A percentile compares a stretch with the other conserved stretches of the same genome.
These are phyloP conservation scores for Hesperophylax magnus DNA, from an alignment of 1,140 invertebrate genomes.

Conservation along the genomic window DNA sequence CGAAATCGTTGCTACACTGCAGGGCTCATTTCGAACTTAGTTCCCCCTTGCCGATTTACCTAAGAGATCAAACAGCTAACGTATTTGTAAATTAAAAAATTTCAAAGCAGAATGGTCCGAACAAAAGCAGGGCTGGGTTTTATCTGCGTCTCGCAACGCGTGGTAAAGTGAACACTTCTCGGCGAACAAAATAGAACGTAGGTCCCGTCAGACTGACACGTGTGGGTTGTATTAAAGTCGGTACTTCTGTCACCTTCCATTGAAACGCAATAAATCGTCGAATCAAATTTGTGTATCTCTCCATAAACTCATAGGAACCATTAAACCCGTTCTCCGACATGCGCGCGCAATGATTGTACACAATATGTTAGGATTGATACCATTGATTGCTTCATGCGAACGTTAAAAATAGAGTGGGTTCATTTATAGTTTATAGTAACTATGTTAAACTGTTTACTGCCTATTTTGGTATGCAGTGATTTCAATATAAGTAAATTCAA, in stretches of 20 bases:
- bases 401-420: slow-evolving; percentile 10
- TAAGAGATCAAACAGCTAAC: too few species aligned
- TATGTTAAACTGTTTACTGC: background rate
- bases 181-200: background rate
- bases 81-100: too few species aligned
- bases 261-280: slow-evolving; percentile 9
- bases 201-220: background rate
- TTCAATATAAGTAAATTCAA: too few species aligned
- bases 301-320: background rate
- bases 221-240: background rate
- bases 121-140: too few species aligned
- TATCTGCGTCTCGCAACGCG: too few species aligned
- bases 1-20: too few species aligned
- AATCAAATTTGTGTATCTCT: slow-evolving; percentile 6
- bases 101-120: too few species aligned
- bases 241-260: slow-evolving; percentile 4
- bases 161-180: background rate
- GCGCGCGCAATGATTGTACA: slow-evolving; percentile 2
- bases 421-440: background rate
- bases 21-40: too few species aligned
- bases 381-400: slow-evolving; percentile 17
- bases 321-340: background rate
- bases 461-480: background rate
- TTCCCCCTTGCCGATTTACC: too few species aligned
- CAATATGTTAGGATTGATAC: slow-evolving; percentile 1